phyloP scores from a whole-genome alignment of 2,113 vertebrate species.

The Arothron firmamentum region DNA sequence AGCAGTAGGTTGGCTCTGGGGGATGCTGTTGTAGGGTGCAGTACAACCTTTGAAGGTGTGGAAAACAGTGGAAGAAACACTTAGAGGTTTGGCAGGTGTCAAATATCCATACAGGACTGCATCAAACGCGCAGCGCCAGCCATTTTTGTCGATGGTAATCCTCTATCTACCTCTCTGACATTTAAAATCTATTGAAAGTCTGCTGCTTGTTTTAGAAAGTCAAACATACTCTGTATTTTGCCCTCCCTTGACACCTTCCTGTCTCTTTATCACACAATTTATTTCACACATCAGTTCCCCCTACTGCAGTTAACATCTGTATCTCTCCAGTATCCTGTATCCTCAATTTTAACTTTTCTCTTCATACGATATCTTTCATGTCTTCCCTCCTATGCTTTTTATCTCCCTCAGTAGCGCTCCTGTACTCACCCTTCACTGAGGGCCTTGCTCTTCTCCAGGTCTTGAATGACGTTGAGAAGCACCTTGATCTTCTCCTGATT shows the following conservation, averaged over 20 bases:
- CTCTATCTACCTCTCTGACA: conserved; percentile 30
- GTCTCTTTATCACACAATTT: conserved; percentile 9
- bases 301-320: conserved; percentile 6
- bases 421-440: conserved; percentile 90
- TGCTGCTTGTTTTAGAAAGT: conserved; percentile 27
- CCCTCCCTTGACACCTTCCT: conserved; percentile 16
- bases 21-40: conserved; percentile 20
- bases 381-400: neutral
- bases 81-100: conserved; percentile 22
- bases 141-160: conserved; percentile 9
- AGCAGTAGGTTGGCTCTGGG: neutral
- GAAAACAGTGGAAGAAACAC: conserved; percentile 15
- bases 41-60: conserved; percentile 2
- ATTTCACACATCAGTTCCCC: conserved; percentile 14
- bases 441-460: conserved; percentile 95
- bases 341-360: neutral
- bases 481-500: conserved; percentile 99
- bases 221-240: conserved; percentile 21
- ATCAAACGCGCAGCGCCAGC: conserved; percentile 10
- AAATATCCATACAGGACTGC: conserved; percentile 14
- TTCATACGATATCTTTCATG: neutral
- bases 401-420: neutral
- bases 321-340: neutral
- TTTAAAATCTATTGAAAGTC: conserved; percentile 54
- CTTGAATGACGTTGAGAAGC: conserved; percentile 97